Percentiles rank a stretch among this genome's conserved stretches.
phyloP scores from a whole-genome alignment of 2,113 vertebrate genomes.

The Solea solea region DNA sequence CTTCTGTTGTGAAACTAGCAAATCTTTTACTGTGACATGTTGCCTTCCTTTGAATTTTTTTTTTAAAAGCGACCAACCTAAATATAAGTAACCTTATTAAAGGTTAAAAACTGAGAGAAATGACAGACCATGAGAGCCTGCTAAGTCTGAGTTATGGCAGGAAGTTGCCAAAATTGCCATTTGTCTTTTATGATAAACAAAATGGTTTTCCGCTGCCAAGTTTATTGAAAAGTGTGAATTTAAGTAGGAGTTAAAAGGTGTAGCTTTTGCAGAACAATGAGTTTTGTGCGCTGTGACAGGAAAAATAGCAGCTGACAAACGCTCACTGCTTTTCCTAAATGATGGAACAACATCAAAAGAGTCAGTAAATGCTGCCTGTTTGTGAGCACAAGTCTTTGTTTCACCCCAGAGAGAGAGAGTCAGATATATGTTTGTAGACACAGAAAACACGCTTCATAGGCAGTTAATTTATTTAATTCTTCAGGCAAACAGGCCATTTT shows the following conservation, averaged over 20 bases:
- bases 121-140: neutral
- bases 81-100: too few species aligned
- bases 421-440: neutral
- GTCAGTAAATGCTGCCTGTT: neutral
- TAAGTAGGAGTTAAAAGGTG: neutral
- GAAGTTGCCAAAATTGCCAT: neutral
- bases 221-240: slow-evolving; percentile 1
- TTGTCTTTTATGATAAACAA: neutral
- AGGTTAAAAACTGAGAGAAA: neutral
- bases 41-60: neutral
- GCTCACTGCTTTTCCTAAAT: neutral
- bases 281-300: neutral
- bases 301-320: neutral
- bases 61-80: too few species aligned
- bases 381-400: neutral
- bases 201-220: neutral
- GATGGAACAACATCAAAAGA: neutral
- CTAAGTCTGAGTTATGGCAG: neutral
- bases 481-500: slow-evolving; percentile 5
- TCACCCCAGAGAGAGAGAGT: neutral
- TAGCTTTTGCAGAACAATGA: neutral
- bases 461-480: slow-evolving; percentile 24
- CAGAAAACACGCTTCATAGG: slow-evolving; percentile 14
- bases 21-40: neutral
- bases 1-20: neutral